Base-by-base conservation (phyloP, 2,113 vertebrate genomes). In the Irena cyanogastra region DNA sequence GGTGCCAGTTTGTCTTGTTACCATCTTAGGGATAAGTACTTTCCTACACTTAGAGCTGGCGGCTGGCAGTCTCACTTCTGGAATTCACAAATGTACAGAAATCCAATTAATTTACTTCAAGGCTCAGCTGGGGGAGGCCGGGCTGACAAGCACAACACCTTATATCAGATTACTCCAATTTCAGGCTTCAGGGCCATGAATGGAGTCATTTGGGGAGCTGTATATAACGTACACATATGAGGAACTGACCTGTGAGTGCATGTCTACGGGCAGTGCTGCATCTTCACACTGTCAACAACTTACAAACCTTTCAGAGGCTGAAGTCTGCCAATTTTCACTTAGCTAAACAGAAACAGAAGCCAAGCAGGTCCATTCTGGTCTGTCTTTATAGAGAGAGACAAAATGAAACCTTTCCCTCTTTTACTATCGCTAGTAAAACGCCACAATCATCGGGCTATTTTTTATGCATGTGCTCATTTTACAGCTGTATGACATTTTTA, bases 101-200 rank as follows among this genome's bases (percentile, higher is more conserved):
- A 87, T 93, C 41, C 74, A 80, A 44, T 65, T 88, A 77, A 69
- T 77, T 92, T 93, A 94, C 81, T 86, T 89, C 42, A 92, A 86
- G 50, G 59, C 81, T 74, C 66, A 87, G 71, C 65, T 80, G 18
- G 28, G 24, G 47, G 59, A 91, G 47, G 13, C 69, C 0, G 0
- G 50, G n/a, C 80, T 90, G 97, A 87, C 89, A 94, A 83, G 75
- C 66, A 80, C 77, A 92, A 72, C 93, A 96, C 89, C 94, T 96
- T 78, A 27, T 71, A 93, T 82, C 76, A 6, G 1, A 53, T 60
- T 74, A 11, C 72, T 96, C 83, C 92, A 70, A 93, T 97, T 97
- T 97, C 93, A 97, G 84, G 80, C 89, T 93, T 90, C 93, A 93
- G 93, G 84, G 91, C 72, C 84, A 56, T 37, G 82, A 75, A 89